phyloP scores from a whole-genome alignment of 2,113 vertebrate species.

The Aspidoscelis tigris region DNA sequence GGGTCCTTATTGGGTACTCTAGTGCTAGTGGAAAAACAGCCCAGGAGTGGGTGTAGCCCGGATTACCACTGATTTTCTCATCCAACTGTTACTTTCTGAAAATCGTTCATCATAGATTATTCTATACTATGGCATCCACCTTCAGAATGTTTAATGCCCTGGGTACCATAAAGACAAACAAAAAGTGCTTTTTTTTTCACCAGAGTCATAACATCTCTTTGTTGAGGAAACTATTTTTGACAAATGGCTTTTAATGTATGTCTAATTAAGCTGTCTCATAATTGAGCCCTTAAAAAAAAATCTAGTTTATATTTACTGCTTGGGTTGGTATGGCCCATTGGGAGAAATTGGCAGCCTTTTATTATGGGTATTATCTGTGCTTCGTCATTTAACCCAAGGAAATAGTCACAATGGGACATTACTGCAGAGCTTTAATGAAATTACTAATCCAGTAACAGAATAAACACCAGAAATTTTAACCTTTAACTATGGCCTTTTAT shows the following conservation, averaged over 20 bases:
- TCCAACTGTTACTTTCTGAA: background rate
- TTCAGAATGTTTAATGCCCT: too few species aligned
- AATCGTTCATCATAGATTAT: slow-evolving; percentile 9
- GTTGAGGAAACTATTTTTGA: background rate
- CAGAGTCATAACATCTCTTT: background rate
- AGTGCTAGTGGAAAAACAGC: too few species aligned
- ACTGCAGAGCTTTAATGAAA: slow-evolving; percentile 15
- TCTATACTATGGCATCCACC: background rate
- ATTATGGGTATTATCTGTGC: slow-evolving; percentile 26
- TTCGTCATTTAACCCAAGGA: background rate
- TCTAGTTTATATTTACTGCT: slow-evolving; percentile 21
- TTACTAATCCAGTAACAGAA: background rate
- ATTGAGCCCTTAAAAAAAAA: background rate
- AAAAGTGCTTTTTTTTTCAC: background rate
- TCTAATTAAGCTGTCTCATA: slow-evolving; percentile 9
- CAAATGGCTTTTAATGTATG: slow-evolving; percentile 30
- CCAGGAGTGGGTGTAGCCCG: background rate
- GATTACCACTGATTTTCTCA: background rate
- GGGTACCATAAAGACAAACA: background rate
- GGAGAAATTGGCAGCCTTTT: slow-evolving; percentile 4
- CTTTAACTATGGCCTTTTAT: background rate
- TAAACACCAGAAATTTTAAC: background rate
- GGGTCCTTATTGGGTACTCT: too few species aligned
- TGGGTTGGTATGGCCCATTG: background rate
- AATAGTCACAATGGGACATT: accelerated